These are phyloP conservation scores for Corella eumyota DNA, from an alignment of 23 tunicate genomes.

Conservation along the genomic window DNA sequence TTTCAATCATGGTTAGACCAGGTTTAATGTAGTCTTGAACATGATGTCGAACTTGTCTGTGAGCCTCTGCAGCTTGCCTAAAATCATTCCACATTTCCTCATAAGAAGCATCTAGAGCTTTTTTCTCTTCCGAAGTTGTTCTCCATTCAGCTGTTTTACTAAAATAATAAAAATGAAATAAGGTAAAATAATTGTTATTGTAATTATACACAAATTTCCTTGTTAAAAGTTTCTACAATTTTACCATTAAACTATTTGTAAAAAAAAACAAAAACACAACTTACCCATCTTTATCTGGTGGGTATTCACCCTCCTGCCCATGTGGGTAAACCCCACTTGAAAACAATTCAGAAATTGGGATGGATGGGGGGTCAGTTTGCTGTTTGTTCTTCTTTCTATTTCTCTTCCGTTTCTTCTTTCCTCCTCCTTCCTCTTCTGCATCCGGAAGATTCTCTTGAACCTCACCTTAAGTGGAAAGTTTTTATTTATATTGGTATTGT, in stretches of 20 bases:
- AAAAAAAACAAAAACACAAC: no score
- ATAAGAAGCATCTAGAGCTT: conserved; percentile 48
- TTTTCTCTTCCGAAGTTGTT: conserved; percentile 81
- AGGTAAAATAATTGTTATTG: conserved; percentile 1
- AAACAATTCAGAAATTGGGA: conserved; percentile 67
- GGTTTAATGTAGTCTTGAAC: conserved; percentile 93
- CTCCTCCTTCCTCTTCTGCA: neutral
- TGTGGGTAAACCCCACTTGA: conserved; percentile 44
- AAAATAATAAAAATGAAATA: neutral
- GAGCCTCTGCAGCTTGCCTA: conserved; percentile 98
- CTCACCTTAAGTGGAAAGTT: no score
- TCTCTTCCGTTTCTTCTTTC: conserved; percentile 48
- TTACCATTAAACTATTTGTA: no score
- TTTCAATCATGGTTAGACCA: conserved; percentile 95
- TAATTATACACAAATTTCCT: no score
- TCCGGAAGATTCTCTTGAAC: neutral
- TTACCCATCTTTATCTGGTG: conserved; percentile 80
- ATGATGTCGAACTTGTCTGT: conserved; percentile 82
- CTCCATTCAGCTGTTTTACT: conserved; percentile 83
- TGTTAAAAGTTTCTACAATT: no score
- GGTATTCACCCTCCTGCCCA: conserved; percentile 90
- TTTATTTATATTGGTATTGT: no score
- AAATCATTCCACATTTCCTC: conserved; percentile 97
- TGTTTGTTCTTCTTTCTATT: conserved; percentile 36
- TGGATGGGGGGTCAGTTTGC: conserved; percentile 93